Base-by-base conservation (phyloP, 1,140 invertebrate genomes). In the Oreohelix idahoensis region DNA sequence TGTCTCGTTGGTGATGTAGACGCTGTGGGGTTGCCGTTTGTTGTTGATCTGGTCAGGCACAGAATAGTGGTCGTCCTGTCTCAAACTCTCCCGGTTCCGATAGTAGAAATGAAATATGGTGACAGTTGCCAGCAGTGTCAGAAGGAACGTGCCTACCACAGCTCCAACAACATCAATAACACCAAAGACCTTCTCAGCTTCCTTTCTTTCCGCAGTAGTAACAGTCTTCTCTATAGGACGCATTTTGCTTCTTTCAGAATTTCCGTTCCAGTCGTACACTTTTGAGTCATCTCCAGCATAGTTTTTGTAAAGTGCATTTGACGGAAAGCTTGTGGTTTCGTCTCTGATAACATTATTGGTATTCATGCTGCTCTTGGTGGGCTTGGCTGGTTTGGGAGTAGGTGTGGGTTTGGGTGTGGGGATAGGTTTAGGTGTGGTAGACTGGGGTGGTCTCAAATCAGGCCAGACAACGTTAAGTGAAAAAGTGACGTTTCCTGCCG, bases 401-500 rank as follows among this genome's bases (percentile, higher is more conserved):
- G 53, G 53, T 58, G 53, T 58, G 20, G 53, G 53, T 23, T 23
- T 58, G 20, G 2, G 2, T 23, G 17, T 58, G 2, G 10, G 53
- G 4, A 5, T 29, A 4, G n/a, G 63, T 58, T 58, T 58, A n/a
- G 53, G 53, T 58, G 53, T 58, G 26, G 45, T 29, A 5, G 79
- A 53, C 35, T 77, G 84, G 0, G 75, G 26, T 0, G 71, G 78
- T 23, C 39, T 63, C 29, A 58, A 42, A 10, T 80, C 83, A 1
- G 92, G 92, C 91, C 91, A 92, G 20, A 87, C 87, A 36, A 92
- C 90, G 81, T 91, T 91, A 23, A 92, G 82, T 0, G 89, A 89
- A 39, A 92, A 89, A 10, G 91, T 92, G 17, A 92, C 91, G 78
- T 92, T 92, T n/a, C 92, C 92, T 0, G 91, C 92, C 0, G 89